phyloP scores from a whole-genome alignment of 1,140 invertebrate species.

The Halyomorpha halys region DNA sequence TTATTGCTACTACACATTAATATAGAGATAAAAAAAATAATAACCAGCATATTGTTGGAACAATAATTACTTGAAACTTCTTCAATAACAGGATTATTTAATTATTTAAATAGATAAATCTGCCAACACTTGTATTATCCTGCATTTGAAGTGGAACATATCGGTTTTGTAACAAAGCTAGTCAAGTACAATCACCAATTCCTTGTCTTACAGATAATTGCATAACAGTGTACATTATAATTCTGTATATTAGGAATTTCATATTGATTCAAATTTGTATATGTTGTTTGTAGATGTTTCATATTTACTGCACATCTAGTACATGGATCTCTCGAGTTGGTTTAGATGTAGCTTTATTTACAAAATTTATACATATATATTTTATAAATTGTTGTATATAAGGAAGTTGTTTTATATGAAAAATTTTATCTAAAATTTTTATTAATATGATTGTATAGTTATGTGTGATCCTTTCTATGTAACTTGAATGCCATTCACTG shows the following conservation, averaged over 20 bases:
- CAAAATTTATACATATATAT: background rate
- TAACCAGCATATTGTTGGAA: too few species aligned
- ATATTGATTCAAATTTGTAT: background rate
- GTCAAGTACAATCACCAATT: background rate
- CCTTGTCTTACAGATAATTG: background rate
- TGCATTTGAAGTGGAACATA: slow-evolving; percentile 1
- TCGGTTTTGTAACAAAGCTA: slow-evolving; percentile 11
- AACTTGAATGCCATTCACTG: too few species aligned
- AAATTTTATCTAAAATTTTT: background rate
- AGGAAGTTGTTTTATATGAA: slow-evolving; percentile 12
- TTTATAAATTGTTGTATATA: slow-evolving; percentile 15
- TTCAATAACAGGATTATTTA: too few species aligned
- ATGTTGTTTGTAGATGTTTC: slow-evolving; percentile 16
- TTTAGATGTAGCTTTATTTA: slow-evolving; percentile 6
- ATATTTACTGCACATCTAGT: background rate
- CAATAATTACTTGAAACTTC: too few species aligned
- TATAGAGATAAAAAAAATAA: too few species aligned
- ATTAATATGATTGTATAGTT: background rate
- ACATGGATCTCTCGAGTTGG: background rate
- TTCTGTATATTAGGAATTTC: background rate
- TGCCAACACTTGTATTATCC: too few species aligned
- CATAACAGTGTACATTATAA: background rate
- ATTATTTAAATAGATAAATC: too few species aligned
- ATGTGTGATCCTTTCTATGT: too few species aligned
- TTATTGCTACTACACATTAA: too few species aligned